Base-by-base conservation (phyloP, 2,113 vertebrate genomes). In the Periophthalmus modestus region DNA sequence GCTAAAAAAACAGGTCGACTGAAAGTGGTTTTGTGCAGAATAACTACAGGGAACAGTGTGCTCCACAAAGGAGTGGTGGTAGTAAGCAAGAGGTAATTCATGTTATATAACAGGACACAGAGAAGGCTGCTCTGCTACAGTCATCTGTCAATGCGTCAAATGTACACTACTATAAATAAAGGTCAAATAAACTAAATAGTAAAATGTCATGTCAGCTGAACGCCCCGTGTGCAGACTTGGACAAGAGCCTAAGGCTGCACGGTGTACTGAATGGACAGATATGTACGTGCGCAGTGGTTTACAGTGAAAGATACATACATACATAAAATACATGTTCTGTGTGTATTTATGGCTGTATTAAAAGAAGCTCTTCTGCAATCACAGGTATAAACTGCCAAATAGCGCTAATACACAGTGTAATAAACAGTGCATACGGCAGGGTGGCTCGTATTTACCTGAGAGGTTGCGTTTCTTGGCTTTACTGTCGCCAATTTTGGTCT, bases 401-500 rank as follows among this genome's bases (percentile, higher is more conserved):
- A 13, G 67, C 52, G 19, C 14, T 16, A 50, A 16, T 16, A 21
- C 7, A 28, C 28, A 28, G 28, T 28, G 28, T 14, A 50, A 46
- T 52, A 57, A 39, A 18, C 50, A 69, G 66, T 3, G 28, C 10
- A n/a, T n/a, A 28, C 12, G 55, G 19, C 52, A 43, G 23, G 83
- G 75, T 82, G 82, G 78, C 72, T 55, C 91, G 12, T n/a, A 55
- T 23, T 91, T 85, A 95, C 94, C 94, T 84, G 94, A 94, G 80
- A 94, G 84, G 85, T 83, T 92, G 72, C 90, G 83, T 81, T 87
- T 91, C 77, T 87, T 89, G 47, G 75, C 83, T 50, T 72, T 91
- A 14, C 28, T 81, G 34, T 74, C 88, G 23, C 88, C 87, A 43
- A 89, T 91, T 80, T 86, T 93, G n/a, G 92, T 92, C 59, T 86